A percentile compares a stretch with the other conserved stretches of the same genome.
Evolutionary conservation across 2,113 vertebrate species (phyloP).

Genomic region (Platysteira castanea): DNA sequence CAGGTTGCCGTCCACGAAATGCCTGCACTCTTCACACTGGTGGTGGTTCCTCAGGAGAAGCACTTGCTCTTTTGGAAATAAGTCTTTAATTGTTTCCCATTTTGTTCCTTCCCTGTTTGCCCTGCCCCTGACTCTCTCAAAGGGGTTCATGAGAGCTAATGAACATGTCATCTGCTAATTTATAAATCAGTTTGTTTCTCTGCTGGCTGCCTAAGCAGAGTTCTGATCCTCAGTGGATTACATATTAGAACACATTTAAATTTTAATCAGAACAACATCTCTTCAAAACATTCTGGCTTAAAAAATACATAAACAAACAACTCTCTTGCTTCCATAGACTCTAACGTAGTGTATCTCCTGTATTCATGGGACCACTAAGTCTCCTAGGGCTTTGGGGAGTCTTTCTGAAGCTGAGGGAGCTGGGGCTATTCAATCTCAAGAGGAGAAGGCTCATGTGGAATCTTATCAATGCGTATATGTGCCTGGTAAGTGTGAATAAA

Average conservation of each 20-base stretch:
- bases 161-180: not conserved
- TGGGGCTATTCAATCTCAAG: not conserved
- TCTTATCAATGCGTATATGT: not conserved
- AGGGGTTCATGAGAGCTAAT: not conserved
- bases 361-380: not conserved
- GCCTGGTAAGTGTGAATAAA: not conserved
- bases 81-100: not conserved
- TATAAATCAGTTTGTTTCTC: not conserved
- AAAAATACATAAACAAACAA: not conserved
- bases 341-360: not conserved
- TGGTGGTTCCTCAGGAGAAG: not conserved
- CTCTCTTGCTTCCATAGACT: not conserved
- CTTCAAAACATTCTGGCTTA: not conserved
- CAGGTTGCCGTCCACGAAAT: not conserved
- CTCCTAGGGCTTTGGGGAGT: not conserved
- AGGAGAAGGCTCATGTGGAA: not conserved
- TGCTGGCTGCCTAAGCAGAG: not conserved
- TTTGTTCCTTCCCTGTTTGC: not conserved
- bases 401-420: not conserved
- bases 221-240: not conserved
- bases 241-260: not conserved
- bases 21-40: not conserved
- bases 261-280: not conserved
- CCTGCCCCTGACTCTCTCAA: not conserved
- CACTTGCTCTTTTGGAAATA: not conserved